Evolutionary conservation across 2,113 vertebrate species (phyloP).

Genomic region (Rhinolophus sinicus): DNA sequence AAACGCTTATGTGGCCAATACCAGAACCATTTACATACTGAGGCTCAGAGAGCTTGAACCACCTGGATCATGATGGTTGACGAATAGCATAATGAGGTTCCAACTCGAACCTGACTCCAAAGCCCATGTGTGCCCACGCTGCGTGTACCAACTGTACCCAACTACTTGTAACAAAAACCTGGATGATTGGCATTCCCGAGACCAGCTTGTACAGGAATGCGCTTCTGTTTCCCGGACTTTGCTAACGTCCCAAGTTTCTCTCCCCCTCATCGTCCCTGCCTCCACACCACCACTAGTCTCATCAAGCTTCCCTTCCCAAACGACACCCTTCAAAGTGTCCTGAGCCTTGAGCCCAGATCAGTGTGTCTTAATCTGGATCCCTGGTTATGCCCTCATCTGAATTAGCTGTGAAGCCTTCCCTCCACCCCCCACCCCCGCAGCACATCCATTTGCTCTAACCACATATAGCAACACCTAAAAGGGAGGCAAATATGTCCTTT

Average conservation of each 20-base stretch:
- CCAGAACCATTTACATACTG: background rate
- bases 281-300: background rate
- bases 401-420: background rate
- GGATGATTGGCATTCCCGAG: fast-evolving
- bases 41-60: background rate
- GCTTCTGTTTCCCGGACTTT: background rate
- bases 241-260: background rate
- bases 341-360: background rate
- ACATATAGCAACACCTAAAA: background rate
- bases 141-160: background rate
- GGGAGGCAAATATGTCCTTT: background rate
- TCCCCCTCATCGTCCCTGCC: background rate
- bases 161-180: background rate
- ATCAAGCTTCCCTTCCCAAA: background rate
- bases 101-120: background rate
- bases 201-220: background rate
- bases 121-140: background rate
- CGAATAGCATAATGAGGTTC: background rate
- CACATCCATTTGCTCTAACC: background rate
- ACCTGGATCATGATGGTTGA: background rate
- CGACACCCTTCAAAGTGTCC: background rate
- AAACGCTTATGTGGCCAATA: background rate
- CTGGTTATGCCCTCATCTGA: background rate
- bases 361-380: background rate
- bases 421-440: fast-evolving